Evolutionary conservation across 2,797 vertebrate genomes (phyloP).

Genomic region (Sparidentex hasta): DNA sequence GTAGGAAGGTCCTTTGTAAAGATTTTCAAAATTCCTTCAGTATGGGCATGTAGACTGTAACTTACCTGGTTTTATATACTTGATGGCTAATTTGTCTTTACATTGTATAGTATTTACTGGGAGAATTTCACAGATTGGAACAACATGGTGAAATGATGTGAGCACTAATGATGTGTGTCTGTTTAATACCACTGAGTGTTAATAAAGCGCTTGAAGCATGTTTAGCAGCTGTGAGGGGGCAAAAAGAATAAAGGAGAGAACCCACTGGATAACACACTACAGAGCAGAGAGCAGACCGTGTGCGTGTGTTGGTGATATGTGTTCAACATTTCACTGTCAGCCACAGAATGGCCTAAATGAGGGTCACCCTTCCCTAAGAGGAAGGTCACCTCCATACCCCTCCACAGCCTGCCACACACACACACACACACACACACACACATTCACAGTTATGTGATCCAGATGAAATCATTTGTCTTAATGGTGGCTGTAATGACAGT

Average conservation of each 20-base stretch:
- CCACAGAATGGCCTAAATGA: slow-evolving; percentile 52
- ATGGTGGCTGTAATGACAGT: too few species aligned
- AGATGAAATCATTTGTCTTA: too few species aligned
- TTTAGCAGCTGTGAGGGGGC: slow-evolving; percentile 11
- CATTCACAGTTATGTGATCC: too few species aligned
- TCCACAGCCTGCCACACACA: too few species aligned
- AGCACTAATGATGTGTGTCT: neutral
- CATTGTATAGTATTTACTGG: neutral
- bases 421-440: slow-evolving; percentile 1
- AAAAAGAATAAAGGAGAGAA: neutral
- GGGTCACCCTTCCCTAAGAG: slow-evolving; percentile 45
- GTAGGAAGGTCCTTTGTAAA: neutral
- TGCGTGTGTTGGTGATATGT: slow-evolving; percentile 16
- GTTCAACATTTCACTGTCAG: slow-evolving; percentile 61
- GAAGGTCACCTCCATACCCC: slow-evolving; percentile 38
- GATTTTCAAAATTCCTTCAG: neutral
- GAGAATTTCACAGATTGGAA: neutral
- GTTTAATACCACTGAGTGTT: slow-evolving; percentile 3
- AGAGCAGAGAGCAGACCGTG: neutral
- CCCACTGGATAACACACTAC: neutral
- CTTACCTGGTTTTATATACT: neutral
- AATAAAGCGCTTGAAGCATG: slow-evolving; percentile 3
- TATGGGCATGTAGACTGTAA: neutral
- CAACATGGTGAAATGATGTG: neutral
- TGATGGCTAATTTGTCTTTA: neutral